phyloP scores from a whole-genome alignment of 1,140 invertebrate species.

The Holotrichia oblita region DNA sequence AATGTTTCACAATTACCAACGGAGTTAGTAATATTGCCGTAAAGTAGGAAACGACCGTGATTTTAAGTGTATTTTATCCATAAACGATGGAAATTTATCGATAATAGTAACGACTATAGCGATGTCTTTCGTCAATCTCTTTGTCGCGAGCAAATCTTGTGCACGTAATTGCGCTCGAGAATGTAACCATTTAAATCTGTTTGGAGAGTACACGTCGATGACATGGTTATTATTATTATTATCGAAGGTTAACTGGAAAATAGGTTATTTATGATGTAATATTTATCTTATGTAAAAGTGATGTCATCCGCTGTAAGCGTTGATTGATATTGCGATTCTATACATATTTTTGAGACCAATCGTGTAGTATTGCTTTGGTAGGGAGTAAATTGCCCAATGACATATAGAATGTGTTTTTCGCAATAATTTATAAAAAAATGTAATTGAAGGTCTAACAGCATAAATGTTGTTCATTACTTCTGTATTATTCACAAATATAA shows the following conservation, averaged over 20 bases:
- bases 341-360: too few relatives aligned
- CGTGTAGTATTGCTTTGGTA: too few relatives aligned
- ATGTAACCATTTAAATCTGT: background rate
- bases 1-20: background rate
- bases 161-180: background rate
- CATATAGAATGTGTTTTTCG: too few relatives aligned
- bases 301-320: background rate
- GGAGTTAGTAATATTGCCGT: background rate
- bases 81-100: constrained; percentile 19
- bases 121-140: constrained; percentile 10
- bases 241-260: constrained; percentile 28
- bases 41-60: background rate
- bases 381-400: too few relatives aligned
- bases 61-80: constrained; percentile 15
- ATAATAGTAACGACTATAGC: too few relatives aligned
- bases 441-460: too few relatives aligned
- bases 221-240: constrained; percentile 12
- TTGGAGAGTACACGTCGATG: constrained; percentile 10
- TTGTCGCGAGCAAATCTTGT: background rate
- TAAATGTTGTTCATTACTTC: too few relatives aligned
- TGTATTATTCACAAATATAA: too few relatives aligned
- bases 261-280: constrained; percentile 34
- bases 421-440: too few relatives aligned
- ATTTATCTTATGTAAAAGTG: constrained; percentile 34
- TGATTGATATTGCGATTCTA: background rate